A percentile compares a stretch with the other conserved stretches of the same genome.
Evolutionary conservation across 2,888 invertebrate species (phyloP).

Genomic region (Acronicta alni): DNA sequence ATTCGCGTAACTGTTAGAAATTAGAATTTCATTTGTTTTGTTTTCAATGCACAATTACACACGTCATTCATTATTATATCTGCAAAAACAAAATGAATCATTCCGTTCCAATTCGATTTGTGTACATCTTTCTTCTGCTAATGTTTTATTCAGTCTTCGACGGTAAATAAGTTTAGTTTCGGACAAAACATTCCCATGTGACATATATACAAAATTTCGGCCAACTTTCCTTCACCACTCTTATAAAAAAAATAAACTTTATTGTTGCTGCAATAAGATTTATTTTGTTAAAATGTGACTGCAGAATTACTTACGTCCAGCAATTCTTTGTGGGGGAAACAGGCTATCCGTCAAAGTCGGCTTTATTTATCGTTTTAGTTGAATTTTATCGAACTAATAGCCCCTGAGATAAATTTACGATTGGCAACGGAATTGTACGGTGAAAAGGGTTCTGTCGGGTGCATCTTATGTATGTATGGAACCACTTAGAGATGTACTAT

Average conservation of each 20-base stretch:
- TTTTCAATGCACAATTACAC: slow-evolving; percentile 36
- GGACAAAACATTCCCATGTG: slow-evolving; percentile 87
- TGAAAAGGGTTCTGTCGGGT: slow-evolving; percentile 79
- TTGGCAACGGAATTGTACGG: slow-evolving; percentile 78
- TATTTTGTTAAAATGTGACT: slow-evolving; percentile 3
- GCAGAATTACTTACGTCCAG: slow-evolving; percentile 59
- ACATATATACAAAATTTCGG: slow-evolving; percentile 82
- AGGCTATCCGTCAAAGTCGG: slow-evolving; percentile 87
- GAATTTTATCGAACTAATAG: slow-evolving; percentile 89
- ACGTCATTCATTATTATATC: slow-evolving; percentile 60
- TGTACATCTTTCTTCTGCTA: slow-evolving; percentile 73
- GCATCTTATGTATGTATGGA: slow-evolving; percentile 49
- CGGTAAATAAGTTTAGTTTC: slow-evolving; percentile 87
- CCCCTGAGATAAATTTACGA: slow-evolving; percentile 87
- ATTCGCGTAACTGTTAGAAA: too few species aligned
- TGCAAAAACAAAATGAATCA: slow-evolving; percentile 72
- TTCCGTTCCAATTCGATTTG: slow-evolving; percentile 74
- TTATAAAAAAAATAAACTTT: slow-evolving; percentile 22
- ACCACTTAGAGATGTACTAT: slow-evolving; percentile 44
- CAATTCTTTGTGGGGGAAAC: slow-evolving; percentile 84
- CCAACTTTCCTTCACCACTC: slow-evolving; percentile 53
- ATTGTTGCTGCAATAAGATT: slow-evolving; percentile 22
- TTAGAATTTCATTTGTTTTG: neutral
- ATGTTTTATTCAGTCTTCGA: slow-evolving; percentile 82
- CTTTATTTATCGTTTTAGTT: slow-evolving; percentile 89